Percentiles rank a stretch among this genome's conserved stretches.
phyloP scores from a whole-genome alignment of 2,113 vertebrate species.

The Ifrita kowaldi region DNA sequence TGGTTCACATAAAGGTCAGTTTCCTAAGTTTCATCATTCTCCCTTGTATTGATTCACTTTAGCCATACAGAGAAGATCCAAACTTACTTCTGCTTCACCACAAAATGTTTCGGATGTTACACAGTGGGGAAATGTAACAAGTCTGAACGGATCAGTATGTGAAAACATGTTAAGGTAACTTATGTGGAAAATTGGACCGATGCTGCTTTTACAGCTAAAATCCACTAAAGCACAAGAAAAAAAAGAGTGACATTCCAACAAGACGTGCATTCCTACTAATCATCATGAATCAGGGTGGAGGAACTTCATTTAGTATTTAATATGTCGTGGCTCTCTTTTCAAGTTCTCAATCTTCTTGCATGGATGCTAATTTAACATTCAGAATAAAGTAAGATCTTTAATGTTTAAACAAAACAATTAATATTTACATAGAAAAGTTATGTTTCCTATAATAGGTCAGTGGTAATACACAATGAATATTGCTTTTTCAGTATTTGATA shows the following conservation, averaged over 20 bases:
- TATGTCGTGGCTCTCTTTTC: slow-evolving; percentile 44
- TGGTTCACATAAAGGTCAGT: slow-evolving; percentile 47
- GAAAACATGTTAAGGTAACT: slow-evolving; percentile 9
- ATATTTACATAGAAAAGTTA: slow-evolving; percentile 67
- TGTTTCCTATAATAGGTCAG: slow-evolving; percentile 59
- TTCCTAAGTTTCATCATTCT: slow-evolving; percentile 12
- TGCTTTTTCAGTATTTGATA: slow-evolving; percentile 57
- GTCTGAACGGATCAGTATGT: background rate
- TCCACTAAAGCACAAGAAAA: slow-evolving; percentile 17
- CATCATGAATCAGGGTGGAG: slow-evolving; percentile 46
- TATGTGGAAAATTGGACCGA: slow-evolving; percentile 7
- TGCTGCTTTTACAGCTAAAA: slow-evolving; percentile 12
- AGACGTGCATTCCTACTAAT: slow-evolving; percentile 35
- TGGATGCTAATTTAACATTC: slow-evolving; percentile 32
- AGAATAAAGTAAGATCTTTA: slow-evolving; percentile 63
- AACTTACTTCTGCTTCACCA: background rate
- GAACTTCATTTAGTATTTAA: slow-evolving; percentile 45
- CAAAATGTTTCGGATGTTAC: background rate
- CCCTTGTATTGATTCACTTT: background rate
- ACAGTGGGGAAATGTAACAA: background rate
- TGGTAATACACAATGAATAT: slow-evolving; percentile 55
- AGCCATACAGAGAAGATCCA: background rate
- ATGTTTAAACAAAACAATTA: slow-evolving; percentile 66
- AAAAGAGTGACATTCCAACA: slow-evolving; percentile 51
- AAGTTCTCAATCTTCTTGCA: slow-evolving; percentile 41